Conservation (phyloP, 2,888 invertebrate genomes). For the Altica lythri region DNA sequence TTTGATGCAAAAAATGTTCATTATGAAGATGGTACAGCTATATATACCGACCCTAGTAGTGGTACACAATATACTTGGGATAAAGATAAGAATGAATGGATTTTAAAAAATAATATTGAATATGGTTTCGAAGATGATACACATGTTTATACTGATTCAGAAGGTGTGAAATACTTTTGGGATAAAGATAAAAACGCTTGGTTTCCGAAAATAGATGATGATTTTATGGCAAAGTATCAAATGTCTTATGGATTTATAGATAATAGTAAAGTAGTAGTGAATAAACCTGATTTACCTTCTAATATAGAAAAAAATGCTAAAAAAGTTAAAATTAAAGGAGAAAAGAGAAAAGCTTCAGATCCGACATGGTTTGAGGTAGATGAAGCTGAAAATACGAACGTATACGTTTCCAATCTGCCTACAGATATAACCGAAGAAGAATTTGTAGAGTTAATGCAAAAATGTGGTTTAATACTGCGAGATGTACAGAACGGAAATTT, state of each 20-base stretch:
- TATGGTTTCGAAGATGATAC: conserved; percentile 79
- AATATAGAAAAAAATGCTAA: conserved; percentile 43
- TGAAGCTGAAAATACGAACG: conserved; percentile 88
- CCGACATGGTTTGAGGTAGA: conserved; percentile 89
- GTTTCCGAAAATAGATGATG: conserved; percentile 96
- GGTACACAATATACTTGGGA: conserved; percentile 71
- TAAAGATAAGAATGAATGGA: conserved; percentile 66
- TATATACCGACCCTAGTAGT: conserved; percentile 75
- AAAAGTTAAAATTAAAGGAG: conserved; percentile 45
- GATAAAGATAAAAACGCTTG: conserved; percentile 89
- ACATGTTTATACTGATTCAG: conserved; percentile 80
- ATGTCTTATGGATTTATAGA: conserved; percentile 90
- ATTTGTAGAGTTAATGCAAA: conserved; percentile 90
- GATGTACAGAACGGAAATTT: conserved; percentile 43
- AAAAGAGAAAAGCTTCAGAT: conserved; percentile 62
- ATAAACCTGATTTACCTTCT: conserved; percentile 30
- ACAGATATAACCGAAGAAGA: conserved; percentile 85
- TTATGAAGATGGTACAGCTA: conserved; percentile 71
- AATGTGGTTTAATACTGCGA: conserved; percentile 93
- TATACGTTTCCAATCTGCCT: conserved; percentile 94
- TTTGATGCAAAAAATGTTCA: conserved; percentile 62
- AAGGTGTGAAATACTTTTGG: conserved; percentile 92
- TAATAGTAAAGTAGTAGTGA: conserved; percentile 54
- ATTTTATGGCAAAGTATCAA: conserved; percentile 95
- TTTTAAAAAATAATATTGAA: conserved; percentile 50